Percentiles rank a stretch among this genome's conserved stretches.
Conservation (phyloP, 2,797 vertebrate species). For the Lacerta bilineata region DNA sequence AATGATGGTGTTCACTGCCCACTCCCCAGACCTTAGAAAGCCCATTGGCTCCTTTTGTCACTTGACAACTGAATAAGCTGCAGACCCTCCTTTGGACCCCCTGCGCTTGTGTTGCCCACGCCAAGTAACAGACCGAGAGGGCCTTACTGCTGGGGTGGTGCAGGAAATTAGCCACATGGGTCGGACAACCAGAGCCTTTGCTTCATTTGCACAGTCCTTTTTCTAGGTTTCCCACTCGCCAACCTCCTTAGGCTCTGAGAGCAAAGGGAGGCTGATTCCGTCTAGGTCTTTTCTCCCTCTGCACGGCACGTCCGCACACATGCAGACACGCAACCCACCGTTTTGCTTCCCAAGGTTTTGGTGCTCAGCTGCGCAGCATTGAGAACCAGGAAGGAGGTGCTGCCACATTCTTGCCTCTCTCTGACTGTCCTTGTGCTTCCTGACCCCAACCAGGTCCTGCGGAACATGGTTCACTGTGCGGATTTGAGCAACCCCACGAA, state of each 20-base stretch:
- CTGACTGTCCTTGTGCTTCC: background rate
- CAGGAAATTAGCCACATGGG: background rate
- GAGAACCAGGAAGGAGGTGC: background rate
- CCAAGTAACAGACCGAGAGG: background rate
- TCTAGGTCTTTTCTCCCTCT: background rate
- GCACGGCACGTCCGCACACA: background rate
- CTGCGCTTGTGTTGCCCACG: background rate
- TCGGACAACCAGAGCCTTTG: background rate
- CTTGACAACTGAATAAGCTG: background rate
- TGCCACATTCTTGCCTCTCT: background rate
- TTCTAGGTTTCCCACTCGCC: background rate
- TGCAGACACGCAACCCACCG: too few relatives aligned
- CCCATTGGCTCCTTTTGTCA: background rate
- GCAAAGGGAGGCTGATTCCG: background rate
- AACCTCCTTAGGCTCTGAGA: background rate
- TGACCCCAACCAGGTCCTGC: constrained; percentile 79
- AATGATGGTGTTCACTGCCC: background rate
- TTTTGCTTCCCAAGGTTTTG: background rate
- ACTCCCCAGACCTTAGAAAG: background rate
- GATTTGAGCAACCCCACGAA: constrained; percentile 97
- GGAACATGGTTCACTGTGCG: constrained; percentile 97
- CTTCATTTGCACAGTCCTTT: background rate
- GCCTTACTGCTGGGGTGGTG: background rate
- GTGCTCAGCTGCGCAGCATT: background rate
- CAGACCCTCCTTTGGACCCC: background rate